A percentile compares a stretch with the other conserved stretches of the same genome.
Evolutionary conservation across 2,888 invertebrate species (phyloP).

Genomic region (Leucozona laternaria): DNA sequence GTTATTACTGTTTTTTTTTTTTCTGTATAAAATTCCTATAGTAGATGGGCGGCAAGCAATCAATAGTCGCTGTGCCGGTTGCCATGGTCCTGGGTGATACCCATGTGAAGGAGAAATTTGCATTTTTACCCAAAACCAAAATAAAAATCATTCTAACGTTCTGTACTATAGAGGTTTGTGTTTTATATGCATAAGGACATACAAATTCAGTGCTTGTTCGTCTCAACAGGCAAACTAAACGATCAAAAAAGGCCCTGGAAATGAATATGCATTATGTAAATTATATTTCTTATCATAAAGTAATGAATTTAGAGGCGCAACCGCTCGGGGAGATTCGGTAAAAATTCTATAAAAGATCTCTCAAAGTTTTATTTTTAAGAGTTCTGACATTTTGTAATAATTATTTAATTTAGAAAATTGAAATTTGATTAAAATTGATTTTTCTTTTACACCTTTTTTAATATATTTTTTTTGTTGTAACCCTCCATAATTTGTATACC

Average conservation of each 20-base stretch:
- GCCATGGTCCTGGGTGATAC: constrained; percentile 6
- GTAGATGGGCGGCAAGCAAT: constrained; percentile 36
- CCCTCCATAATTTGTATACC: too few species aligned
- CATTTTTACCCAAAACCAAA: constrained; percentile 59
- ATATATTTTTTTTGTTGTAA: too few species aligned
- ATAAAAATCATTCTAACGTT: constrained; percentile 46
- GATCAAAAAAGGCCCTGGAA: background rate
- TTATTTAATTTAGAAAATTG: too few species aligned
- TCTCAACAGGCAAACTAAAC: background rate
- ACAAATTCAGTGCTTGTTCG: background rate
- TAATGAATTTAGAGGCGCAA: too few species aligned
- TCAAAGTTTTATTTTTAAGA: too few species aligned
- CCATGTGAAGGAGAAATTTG: constrained; percentile 49
- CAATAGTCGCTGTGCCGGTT: constrained; percentile 42
- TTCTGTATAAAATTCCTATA: constrained; percentile 26
- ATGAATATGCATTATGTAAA: background rate
- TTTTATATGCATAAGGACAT: background rate
- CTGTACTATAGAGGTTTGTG: background rate
- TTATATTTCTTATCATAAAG: too few species aligned
- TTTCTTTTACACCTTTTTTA: too few species aligned
- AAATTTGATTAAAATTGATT: too few species aligned
- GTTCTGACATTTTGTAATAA: too few species aligned
- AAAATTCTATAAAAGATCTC: too few species aligned
- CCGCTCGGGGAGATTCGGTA: too few species aligned
- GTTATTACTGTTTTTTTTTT: constrained; percentile 59